Base-by-base conservation (phyloP, 2,113 vertebrate species). In the Tursiops truncatus region DNA sequence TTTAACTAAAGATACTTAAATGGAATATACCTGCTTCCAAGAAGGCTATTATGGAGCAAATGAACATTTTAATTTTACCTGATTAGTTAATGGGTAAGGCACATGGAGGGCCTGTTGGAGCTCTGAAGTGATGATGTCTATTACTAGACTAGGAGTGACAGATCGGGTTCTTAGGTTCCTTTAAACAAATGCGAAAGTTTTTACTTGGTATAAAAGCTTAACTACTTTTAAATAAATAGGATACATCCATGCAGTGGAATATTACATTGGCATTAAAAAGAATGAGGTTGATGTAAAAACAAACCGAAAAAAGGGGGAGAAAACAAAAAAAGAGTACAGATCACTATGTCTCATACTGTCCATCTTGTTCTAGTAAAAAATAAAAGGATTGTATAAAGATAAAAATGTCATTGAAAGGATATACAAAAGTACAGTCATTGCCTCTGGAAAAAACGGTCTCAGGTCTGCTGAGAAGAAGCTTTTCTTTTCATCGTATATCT, bases 1-100 rank as follows among this genome's bases (percentile, higher is more conserved):
- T 92, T 41, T 20, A 94, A 82, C 31, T 79, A 41, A 92, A 76
- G 31, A 63, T 58, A 96, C 56, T 83, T 65, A 97, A 83, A 80
- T 60, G 56, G 36, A 33, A 77, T 38, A 70, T 12, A 58, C 1
- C 20, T 23, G 91, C 36, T 74, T 89, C 18, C 33, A 89, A 93
- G 71, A 20, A 79, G 18, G 50, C 26, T 44, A 1, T 38, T 73
- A 58, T 12, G 14, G 13, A 50, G 18, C 25, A 60, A 60, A 71
- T 1, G 25, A 33, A 91, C 41, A 73, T 63, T 79, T 73, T 53
- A 23, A 58, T 33, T 83, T 80, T 36, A 28, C 82, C 60, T 58
- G 44, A 94, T 31, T 76, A 74, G 21, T 82, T 76, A 95, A 68
- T 8, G 36, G 36, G 36, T 58, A 93, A 74, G 44, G 36, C 36